These are phyloP conservation scores for Idris sp. DNA, from an alignment of 1,140 invertebrate genomes.

Conservation along the genomic window DNA sequence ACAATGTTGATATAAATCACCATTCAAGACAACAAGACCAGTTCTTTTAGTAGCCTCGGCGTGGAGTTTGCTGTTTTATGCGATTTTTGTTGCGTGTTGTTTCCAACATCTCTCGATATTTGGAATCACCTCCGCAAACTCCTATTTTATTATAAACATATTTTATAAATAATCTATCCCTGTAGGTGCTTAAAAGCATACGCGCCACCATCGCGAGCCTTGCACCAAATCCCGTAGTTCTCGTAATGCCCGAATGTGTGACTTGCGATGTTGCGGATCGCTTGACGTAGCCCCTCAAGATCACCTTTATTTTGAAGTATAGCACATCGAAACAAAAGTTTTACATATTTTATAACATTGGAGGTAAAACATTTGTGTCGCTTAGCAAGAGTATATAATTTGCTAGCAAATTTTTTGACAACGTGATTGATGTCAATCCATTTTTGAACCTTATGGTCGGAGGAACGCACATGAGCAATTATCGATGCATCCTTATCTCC, in stretches of 20 bases:
- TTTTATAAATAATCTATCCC: no score
- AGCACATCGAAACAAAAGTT: constrained; percentile 32
- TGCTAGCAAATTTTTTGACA: constrained; percentile 29
- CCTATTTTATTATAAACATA: constrained; percentile 8
- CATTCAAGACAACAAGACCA: constrained; percentile 7
- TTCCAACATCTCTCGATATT: constrained; percentile 26
- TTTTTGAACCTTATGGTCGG: constrained; percentile 34
- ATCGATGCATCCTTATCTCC: constrained; percentile 5
- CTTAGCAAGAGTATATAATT: constrained; percentile 21
- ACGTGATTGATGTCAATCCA: constrained; percentile 48
- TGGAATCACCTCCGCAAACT: constrained; percentile 19
- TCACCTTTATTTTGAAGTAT: constrained; percentile 42
- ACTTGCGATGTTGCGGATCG: constrained; percentile 25
- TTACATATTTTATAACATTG: constrained; percentile 46
- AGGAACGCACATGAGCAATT: no score
- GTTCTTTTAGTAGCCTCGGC: constrained; percentile 11
- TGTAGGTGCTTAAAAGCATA: constrained; percentile 20
- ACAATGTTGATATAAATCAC: constrained; percentile 15
- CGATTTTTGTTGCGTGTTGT: constrained; percentile 13
- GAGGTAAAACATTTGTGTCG: constrained; percentile 18
- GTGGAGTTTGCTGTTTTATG: constrained; percentile 25
- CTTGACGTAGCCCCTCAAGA: constrained; percentile 8
- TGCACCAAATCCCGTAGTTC: constrained; percentile 46
- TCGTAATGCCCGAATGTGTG: constrained; percentile 47
- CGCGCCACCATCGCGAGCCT: constrained; percentile 18